phyloP scores from a whole-genome alignment of 2,888 invertebrate genomes.

The Teleiodes luculella region DNA sequence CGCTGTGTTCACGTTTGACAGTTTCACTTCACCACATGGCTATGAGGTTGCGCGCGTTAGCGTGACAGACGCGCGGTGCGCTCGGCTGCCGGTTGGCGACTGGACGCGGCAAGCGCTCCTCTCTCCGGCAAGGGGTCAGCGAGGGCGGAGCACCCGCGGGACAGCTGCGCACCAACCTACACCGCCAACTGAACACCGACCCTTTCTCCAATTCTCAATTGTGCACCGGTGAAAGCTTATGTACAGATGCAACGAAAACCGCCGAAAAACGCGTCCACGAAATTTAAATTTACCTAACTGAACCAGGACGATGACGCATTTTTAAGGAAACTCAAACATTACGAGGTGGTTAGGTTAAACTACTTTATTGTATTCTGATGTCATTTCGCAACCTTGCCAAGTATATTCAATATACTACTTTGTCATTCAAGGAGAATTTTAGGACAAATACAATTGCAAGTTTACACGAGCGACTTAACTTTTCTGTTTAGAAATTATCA shows the following conservation, averaged over 20 bases:
- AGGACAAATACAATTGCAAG: background rate
- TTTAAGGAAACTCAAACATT: background rate
- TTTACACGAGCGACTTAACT: background rate
- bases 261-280: constrained; percentile 4
- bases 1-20: constrained; percentile 74
- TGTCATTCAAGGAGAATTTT: background rate
- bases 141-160: constrained; percentile 68
- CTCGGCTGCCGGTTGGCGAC: constrained; percentile 67
- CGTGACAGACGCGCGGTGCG: constrained; percentile 56
- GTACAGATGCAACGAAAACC: constrained; percentile 20
- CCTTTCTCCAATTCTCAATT: constrained; percentile 64
- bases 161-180: constrained; percentile 63
- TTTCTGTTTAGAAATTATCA: background rate
- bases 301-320: background rate
- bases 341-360: constrained; percentile 1
- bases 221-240: constrained; percentile 53
- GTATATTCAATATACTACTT: background rate
- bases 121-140: constrained; percentile 52
- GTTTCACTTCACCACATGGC: constrained; percentile 78
- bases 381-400: background rate
- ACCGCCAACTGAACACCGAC: constrained; percentile 47
- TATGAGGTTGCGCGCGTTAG: constrained; percentile 50
- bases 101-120: constrained; percentile 39
- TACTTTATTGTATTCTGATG: background rate
- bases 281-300: background rate